Percentiles rank a stretch among this genome's conserved stretches.
Conservation (phyloP, 2,888 invertebrate genomes). For the Xestobium rufovillosum region DNA sequence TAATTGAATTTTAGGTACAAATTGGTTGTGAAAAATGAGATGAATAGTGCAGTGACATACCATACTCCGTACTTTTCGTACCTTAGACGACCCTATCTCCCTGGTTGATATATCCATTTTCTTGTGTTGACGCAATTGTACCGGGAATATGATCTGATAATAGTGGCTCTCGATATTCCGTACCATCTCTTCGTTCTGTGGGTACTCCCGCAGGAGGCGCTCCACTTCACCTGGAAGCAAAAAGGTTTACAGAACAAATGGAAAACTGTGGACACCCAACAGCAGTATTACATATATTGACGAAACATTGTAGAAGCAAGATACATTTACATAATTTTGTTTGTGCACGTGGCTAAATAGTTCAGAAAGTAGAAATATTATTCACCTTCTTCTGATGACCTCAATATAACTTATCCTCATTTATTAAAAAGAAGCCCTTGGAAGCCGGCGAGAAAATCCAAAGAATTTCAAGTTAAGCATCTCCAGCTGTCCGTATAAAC, state of each 20-base stretch:
- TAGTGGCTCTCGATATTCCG: slow-evolving; percentile 85
- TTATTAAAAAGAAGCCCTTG: no score
- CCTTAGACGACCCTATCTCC: slow-evolving; percentile 83
- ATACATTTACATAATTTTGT: no score
- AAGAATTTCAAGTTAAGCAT: no score
- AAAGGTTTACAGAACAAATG: no score
- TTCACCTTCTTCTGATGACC: no score
- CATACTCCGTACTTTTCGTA: slow-evolving; percentile 55
- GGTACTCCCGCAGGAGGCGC: slow-evolving; percentile 80
- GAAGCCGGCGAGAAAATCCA: no score
- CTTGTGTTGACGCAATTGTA: slow-evolving; percentile 89
- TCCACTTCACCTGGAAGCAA: slow-evolving; percentile 76
- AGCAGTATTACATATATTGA: no score
- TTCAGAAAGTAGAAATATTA: slow-evolving; percentile 13
- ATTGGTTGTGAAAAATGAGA: slow-evolving; percentile 28
- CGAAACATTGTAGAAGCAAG: background rate
- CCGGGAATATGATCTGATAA: slow-evolving; percentile 92
- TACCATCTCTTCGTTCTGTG: slow-evolving; percentile 87
- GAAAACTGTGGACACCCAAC: no score
- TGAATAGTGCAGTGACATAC: slow-evolving; percentile 46
- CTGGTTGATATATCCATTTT: slow-evolving; percentile 93
- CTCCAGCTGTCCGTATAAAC: no score
- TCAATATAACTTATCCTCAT: no score
- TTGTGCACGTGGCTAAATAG: no score
- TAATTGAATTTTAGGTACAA: no score